These are phyloP conservation scores for Mesopsocus fuscifrons DNA, from an alignment of 2,888 invertebrate genomes.

Conservation along the genomic window DNA sequence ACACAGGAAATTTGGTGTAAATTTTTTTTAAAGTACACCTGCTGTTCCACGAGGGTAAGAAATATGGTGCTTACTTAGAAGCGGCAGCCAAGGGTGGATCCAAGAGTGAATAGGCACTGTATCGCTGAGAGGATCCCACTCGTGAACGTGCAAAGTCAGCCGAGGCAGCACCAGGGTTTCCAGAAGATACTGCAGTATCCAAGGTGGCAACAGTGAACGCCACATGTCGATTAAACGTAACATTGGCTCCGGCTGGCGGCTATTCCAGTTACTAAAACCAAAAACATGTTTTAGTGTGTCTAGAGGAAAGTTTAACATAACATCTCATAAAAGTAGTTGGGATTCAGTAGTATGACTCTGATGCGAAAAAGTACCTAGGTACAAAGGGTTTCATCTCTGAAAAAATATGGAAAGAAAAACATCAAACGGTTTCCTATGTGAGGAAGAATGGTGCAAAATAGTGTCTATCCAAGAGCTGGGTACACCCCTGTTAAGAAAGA, in stretches of 20 bases:
- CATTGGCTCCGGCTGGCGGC: slow-evolving; percentile 58
- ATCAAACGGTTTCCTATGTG: no score
- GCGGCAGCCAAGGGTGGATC: slow-evolving; percentile 91
- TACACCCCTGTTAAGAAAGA: no score
- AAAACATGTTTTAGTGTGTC: slow-evolving; percentile 13
- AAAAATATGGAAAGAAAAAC: no score
- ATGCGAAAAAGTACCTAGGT: no score
- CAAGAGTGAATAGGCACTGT: slow-evolving; percentile 90
- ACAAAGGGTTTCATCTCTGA: no score
- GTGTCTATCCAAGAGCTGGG: no score
- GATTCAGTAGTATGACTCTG: no score
- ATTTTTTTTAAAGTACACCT: no score
- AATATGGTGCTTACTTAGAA: slow-evolving; percentile 43
- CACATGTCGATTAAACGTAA: slow-evolving; percentile 63
- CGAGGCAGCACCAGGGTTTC: slow-evolving; percentile 65
- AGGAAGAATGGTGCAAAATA: no score
- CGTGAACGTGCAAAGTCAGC: slow-evolving; percentile 52
- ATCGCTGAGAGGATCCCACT: slow-evolving; percentile 92
- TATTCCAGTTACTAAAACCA: slow-evolving; percentile 52
- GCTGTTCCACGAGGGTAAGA: no score
- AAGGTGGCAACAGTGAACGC: slow-evolving; percentile 57
- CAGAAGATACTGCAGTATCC: slow-evolving; percentile 68
- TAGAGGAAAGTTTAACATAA: slow-evolving; percentile 16
- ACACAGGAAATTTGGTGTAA: no score
- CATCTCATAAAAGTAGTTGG: no score